phyloP scores from a whole-genome alignment of 2,797 vertebrate genomes.

The Spinibarbus caldwelli region DNA sequence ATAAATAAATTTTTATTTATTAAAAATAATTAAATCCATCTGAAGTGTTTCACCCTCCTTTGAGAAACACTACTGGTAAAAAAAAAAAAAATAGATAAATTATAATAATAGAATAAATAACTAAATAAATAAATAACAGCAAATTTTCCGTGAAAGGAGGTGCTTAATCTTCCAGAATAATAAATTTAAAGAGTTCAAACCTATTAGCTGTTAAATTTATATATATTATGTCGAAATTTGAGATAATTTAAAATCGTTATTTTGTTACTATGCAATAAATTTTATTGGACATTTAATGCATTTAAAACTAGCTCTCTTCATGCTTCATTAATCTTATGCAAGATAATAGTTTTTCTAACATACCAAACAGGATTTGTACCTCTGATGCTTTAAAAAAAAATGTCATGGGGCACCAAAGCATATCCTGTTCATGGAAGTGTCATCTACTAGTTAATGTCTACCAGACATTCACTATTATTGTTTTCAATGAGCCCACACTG shows the following conservation, averaged over 20 bases:
- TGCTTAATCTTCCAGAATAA: background rate
- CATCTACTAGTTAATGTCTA: constrained; percentile 29
- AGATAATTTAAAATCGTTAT: background rate
- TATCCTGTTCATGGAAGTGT: constrained; percentile 24
- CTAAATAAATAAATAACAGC: too few species aligned
- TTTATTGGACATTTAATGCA: background rate
- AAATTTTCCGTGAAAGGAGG: background rate
- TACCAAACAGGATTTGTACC: background rate
- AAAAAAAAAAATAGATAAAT: too few species aligned
- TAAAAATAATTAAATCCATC: too few species aligned
- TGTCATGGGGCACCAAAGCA: background rate
- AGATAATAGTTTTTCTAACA: constrained; percentile 3
- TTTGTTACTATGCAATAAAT: background rate
- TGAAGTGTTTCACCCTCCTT: too few species aligned
- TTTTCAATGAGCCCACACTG: constrained; percentile 44
- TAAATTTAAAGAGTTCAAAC: background rate
- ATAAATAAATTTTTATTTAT: background rate
- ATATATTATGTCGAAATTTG: background rate
- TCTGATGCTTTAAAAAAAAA: background rate
- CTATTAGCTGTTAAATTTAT: background rate
- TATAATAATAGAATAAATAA: too few species aligned
- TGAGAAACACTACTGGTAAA: too few species aligned
- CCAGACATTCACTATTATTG: constrained; percentile 31
- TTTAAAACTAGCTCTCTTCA: constrained; percentile 5
- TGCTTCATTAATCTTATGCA: background rate